A percentile compares a stretch with the other conserved stretches of the same genome.
These are phyloP conservation scores for Rhinogobius similis DNA, from an alignment of 2,113 vertebrate genomes.

Conservation along the genomic window DNA sequence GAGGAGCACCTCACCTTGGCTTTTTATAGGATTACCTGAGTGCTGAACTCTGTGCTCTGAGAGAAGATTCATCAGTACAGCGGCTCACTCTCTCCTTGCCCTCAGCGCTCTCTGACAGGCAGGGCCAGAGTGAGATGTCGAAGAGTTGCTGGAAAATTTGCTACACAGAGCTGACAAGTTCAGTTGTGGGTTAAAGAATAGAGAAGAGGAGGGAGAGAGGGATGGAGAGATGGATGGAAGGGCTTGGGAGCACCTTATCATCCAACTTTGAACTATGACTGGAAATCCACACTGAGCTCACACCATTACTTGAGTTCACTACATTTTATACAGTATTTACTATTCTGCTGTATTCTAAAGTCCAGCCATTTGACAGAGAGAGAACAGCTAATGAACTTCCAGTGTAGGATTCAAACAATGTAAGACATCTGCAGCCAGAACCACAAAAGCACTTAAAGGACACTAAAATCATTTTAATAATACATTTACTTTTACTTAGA, in stretches of 20 bases:
- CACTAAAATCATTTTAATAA: background rate
- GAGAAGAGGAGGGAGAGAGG: conserved; percentile 36
- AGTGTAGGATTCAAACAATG: conserved; percentile 11
- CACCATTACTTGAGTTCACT: conserved; percentile 56
- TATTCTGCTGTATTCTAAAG: conserved; percentile 46
- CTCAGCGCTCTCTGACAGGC: conserved; percentile 75
- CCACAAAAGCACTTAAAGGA: background rate
- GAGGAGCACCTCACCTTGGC: conserved; percentile 78
- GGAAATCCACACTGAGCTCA: conserved; percentile 54
- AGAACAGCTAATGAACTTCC: conserved; percentile 37
- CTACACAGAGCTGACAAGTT: conserved; percentile 71
- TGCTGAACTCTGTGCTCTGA: conserved; percentile 75
- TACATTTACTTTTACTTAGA: background rate
- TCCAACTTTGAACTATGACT: conserved; percentile 49
- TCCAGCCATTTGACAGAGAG: conserved; percentile 25
- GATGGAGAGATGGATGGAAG: conserved; percentile 25
- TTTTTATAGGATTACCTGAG: conserved; percentile 81
- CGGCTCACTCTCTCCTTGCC: conserved; percentile 51
- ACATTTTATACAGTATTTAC: conserved; percentile 41
- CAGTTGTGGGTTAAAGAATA: conserved; percentile 69
- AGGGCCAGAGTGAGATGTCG: conserved; percentile 76
- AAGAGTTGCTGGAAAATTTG: conserved; percentile 68
- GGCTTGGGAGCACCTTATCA: conserved; percentile 21
- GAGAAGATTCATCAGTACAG: conserved; percentile 70
- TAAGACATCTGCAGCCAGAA: background rate